phyloP scores from a whole-genome alignment of 2,797 vertebrate genomes.

The Erithacus rubecula region DNA sequence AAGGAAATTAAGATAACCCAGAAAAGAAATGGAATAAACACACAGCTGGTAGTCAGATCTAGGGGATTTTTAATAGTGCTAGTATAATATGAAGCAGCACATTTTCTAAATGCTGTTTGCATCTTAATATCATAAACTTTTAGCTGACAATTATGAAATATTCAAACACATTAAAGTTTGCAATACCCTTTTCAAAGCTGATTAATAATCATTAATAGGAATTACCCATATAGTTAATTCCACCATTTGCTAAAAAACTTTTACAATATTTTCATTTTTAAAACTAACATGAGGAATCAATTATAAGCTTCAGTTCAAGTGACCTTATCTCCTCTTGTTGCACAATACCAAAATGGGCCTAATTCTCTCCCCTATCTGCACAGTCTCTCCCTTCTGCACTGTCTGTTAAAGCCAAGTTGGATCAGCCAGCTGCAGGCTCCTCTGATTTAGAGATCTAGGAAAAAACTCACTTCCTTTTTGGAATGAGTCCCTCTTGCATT shows the following conservation, averaged over 20 bases:
- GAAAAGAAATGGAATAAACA: background rate
- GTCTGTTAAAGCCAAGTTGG: background rate
- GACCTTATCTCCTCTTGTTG: background rate
- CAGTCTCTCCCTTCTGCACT: background rate
- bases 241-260: background rate
- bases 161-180: background rate
- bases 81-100: background rate
- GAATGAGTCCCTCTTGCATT: background rate
- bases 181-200: background rate
- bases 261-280: background rate
- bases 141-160: background rate
- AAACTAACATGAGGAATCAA: background rate
- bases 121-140: background rate
- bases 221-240: background rate
- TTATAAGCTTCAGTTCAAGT: background rate
- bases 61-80: background rate
- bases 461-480: constrained; percentile 34
- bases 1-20: background rate
- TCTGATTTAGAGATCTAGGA: background rate
- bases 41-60: background rate
- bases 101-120: background rate
- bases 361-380: background rate
- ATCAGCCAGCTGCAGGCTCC: constrained; percentile 5
- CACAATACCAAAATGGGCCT: background rate
- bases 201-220: background rate